These are phyloP conservation scores for Psylliodes chrysocephalus DNA, from an alignment of 2,888 invertebrate species.

Conservation along the genomic window DNA sequence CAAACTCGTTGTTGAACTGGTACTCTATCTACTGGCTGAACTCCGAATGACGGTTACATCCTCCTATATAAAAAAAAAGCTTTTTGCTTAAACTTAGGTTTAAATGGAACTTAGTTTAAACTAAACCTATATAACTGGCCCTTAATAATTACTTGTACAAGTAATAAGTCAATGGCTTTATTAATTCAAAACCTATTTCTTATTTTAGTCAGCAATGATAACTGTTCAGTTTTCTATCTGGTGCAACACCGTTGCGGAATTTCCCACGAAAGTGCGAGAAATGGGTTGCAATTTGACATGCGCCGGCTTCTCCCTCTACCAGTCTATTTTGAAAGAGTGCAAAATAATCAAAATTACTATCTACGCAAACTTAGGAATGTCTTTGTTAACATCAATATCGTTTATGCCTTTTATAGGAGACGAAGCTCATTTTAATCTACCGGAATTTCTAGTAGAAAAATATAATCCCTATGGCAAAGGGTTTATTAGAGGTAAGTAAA, in stretches of 20 bases:
- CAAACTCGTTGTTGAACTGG: too few relatives aligned
- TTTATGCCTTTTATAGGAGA: neutral
- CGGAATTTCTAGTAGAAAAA: neutral
- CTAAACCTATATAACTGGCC: too few relatives aligned
- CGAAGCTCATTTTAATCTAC: neutral
- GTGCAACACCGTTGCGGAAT: neutral
- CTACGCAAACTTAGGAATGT: neutral
- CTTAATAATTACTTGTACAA: too few relatives aligned
- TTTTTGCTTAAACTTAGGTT: too few relatives aligned
- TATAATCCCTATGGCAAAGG: neutral
- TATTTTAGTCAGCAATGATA: conserved; percentile 5
- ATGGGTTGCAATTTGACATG: conserved; percentile 13
- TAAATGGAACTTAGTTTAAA: too few relatives aligned
- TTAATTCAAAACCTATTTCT: too few relatives aligned
- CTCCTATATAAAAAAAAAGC: too few relatives aligned
- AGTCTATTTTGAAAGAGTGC: conserved; percentile 9
- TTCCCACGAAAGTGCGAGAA: conserved; percentile 6
- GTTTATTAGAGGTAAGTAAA: neutral
- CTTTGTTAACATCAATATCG: neutral
- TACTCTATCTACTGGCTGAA: too few relatives aligned
- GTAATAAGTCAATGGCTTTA: too few relatives aligned
- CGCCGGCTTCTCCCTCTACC: neutral
- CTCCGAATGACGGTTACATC: too few relatives aligned
- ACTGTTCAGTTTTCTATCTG: conserved; percentile 4
- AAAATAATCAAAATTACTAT: conserved; percentile 7